Evolutionary conservation across 1,140 invertebrate species (phyloP).

Genomic region (Zaprionus vittiger): DNA sequence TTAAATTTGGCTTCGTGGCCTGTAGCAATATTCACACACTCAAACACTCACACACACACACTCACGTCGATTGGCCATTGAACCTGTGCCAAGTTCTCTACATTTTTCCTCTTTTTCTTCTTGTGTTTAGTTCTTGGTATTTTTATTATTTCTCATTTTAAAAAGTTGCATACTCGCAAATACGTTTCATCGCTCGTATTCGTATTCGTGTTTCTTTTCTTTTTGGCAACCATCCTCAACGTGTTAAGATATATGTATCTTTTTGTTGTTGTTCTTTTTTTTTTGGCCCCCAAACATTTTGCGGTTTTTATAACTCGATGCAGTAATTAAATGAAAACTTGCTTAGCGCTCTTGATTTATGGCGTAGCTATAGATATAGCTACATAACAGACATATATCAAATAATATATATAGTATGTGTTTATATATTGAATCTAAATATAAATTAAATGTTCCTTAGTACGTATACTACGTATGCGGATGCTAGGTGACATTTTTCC

Average conservation of each 20-base stretch:
- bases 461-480: neutral
- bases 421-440: neutral
- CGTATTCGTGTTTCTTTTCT: conserved; percentile 30
- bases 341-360: conserved; percentile 40
- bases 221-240: conserved; percentile 60
- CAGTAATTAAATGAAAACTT: conserved; percentile 55
- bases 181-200: conserved; percentile 10
- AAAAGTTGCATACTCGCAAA: conserved; percentile 21
- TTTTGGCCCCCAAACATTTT: conserved; percentile 58
- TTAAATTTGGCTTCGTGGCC: conserved; percentile 60
- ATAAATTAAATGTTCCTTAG: neutral
- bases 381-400: neutral
- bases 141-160: conserved; percentile 21
- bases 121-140: conserved; percentile 43
- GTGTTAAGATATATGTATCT: conserved; percentile 56
- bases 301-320: conserved; percentile 54
- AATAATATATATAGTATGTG: neutral
- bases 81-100: conserved; percentile 71
- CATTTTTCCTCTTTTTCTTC: conserved; percentile 30
- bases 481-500: neutral
- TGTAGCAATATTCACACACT: conserved; percentile 21
- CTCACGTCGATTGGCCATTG: conserved; percentile 62
- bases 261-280: neutral
- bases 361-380: neutral
- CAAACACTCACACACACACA: conserved; percentile 6